Percentiles rank a stretch among this genome's conserved stretches.
Conservation (phyloP, 2,797 vertebrate genomes). For the Amphiprion clarkii region DNA sequence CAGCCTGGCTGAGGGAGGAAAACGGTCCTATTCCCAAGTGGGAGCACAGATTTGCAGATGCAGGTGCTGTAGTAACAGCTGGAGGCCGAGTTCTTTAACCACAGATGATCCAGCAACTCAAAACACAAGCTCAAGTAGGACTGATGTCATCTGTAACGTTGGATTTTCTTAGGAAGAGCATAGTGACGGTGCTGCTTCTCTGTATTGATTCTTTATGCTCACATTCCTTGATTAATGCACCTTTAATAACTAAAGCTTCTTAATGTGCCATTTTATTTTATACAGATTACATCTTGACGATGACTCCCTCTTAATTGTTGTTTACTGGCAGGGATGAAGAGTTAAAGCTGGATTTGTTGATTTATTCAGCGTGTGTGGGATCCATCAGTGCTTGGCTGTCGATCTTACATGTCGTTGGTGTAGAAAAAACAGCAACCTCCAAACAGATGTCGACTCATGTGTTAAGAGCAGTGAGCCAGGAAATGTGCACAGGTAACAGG, state of each 20-base stretch:
- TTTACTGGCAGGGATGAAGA: not conserved
- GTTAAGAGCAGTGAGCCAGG: not conserved
- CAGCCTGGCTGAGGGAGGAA: not conserved
- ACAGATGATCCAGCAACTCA: constrained; percentile 6
- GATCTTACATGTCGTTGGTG: not conserved
- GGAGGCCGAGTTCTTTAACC: not conserved
- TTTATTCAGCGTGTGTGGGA: not conserved
- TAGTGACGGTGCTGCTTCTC: too few species aligned
- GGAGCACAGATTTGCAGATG: constrained; percentile 1
- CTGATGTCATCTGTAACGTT: too few species aligned
- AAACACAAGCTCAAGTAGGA: not conserved
- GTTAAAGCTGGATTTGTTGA: too few species aligned
- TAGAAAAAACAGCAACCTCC: not conserved
- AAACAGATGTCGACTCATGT: not conserved
- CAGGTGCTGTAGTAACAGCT: constrained; percentile 15
- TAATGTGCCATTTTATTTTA: not conserved
- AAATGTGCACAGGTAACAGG: not conserved
- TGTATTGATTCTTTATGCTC: too few species aligned
- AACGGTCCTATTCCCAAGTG: not conserved
- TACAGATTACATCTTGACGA: not conserved
- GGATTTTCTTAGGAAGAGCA: too few species aligned
- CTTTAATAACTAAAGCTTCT: not conserved
- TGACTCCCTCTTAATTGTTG: not conserved
- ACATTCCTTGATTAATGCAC: not conserved
- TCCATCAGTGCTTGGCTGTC: not conserved